Evolutionary conservation across 2,113 vertebrate genomes (phyloP).

Genomic region (Budorcas taxicolor): DNA sequence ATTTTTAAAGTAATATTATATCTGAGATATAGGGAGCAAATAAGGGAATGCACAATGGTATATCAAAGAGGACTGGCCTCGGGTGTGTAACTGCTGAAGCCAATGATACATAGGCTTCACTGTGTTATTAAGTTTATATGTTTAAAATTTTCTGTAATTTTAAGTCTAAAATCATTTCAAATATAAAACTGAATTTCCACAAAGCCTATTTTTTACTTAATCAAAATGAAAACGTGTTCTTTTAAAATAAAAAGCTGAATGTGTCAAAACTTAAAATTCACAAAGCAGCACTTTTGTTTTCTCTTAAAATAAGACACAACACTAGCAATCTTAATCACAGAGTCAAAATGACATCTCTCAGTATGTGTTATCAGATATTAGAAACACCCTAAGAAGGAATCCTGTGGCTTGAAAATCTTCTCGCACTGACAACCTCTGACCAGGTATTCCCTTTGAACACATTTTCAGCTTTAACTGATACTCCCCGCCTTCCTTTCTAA

Average conservation of each 20-base stretch:
- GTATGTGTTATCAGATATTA: neutral
- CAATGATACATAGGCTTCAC: neutral
- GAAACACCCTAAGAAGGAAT: neutral
- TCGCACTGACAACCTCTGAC: no score
- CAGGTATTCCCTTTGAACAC: neutral
- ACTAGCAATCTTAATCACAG: neutral
- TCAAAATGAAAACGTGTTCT: neutral
- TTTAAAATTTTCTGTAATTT: neutral
- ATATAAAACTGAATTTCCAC: neutral
- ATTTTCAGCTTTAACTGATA: neutral
- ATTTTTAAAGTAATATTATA: neutral
- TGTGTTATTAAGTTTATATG: neutral
- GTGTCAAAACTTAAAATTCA: slow-evolving; percentile 10
- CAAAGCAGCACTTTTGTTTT: neutral
- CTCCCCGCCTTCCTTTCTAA: neutral
- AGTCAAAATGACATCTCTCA: neutral
- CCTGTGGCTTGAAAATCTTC: neutral
- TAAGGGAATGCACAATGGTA: neutral
- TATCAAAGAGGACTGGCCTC: neutral
- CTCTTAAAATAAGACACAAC: neutral
- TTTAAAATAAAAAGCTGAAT: neutral
- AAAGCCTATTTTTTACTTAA: neutral
- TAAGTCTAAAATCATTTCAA: slow-evolving; percentile 4
- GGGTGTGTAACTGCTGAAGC: neutral
- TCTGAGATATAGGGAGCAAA: neutral